Evolutionary conservation across 2,113 vertebrate genomes (phyloP), one percentile per base, ranked within the genome.

Genomic region (Leucosticte australis): DNA sequence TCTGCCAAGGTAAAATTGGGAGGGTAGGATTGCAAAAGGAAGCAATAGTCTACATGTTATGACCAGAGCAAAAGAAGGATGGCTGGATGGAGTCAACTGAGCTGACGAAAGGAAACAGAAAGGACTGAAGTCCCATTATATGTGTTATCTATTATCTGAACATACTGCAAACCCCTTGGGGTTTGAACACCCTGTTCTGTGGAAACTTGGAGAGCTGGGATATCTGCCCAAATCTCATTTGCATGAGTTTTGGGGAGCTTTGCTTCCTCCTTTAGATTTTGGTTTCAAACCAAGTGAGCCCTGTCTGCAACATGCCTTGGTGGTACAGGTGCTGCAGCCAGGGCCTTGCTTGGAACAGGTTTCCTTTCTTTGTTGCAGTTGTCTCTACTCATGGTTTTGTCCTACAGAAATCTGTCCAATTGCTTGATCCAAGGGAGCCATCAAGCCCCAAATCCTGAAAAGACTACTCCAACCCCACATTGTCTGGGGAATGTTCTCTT

Each of bases 381-480:
- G 10, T 41, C 12, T 89, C 22, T 65, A 5, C 10, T 64, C 4
- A 1, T 15, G 23, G 39, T 33, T 92, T 90, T 79, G 53, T 44
- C 31, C 55, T 39, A 19, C 10, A 64, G 47, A 68, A 84, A 56
- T 62, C 60, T 26, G 5, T 13, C n/a, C 20, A 10, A 15, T 4
- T 3, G 2, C 15, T 10, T 56, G 67, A 47, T 47, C 41, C 10
- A 62, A 31, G 27, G 46, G 23, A 63, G 10, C 9, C 31, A 24
- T 55, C 35, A 37, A 28, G 18, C 28, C 15, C 27, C 9, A 23
- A 75, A 30, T 24, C 23, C 30, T 77, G 23, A 69, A 73, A 83
- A 73, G 31, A 2, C 10, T 79, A 5, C 23, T 56, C 30, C 31
- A 62, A 69, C 4, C 3, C 7, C 21, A 7, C 1, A 0, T 5